Conservation (phyloP, 2,113 vertebrate genomes). For the Calidris pygmaea region DNA sequence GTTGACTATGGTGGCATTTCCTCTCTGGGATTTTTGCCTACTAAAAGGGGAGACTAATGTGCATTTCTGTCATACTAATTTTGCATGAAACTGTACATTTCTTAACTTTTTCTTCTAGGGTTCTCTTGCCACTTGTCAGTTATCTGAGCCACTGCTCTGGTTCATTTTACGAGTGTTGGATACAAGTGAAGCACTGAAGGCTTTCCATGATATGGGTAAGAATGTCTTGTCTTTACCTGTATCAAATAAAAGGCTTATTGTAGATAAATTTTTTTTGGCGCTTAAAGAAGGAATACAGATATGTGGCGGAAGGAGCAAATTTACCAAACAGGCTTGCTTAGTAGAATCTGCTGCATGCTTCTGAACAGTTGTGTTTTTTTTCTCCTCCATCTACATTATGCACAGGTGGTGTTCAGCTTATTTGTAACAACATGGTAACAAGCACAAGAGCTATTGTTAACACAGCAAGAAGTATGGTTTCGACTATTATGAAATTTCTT, state of each 20-base stretch:
- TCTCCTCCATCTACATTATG: accelerated
- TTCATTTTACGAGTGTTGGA: constrained; percentile 97
- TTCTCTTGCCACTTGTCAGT: constrained; percentile 96
- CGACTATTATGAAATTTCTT: constrained; percentile 99
- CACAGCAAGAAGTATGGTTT: constrained; percentile 98
- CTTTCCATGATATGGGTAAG: constrained; percentile 98
- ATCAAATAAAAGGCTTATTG: neutral
- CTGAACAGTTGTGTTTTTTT: neutral
- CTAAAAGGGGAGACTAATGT: neutral
- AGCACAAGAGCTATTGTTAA: constrained; percentile 98
- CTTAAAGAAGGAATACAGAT: neutral
- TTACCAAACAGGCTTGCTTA: neutral
- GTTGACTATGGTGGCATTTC: neutral
- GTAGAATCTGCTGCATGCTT: neutral
- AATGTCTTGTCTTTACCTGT: neutral
- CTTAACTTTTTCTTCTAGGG: constrained; percentile 76
- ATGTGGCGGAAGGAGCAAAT: neutral
- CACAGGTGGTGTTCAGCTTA: constrained; percentile 94
- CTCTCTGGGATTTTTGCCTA: neutral
- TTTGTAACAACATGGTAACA: constrained; percentile 99
- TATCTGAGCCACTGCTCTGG: constrained; percentile 96
- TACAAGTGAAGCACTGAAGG: constrained; percentile 96
- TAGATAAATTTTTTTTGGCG: neutral
- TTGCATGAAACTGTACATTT: neutral
- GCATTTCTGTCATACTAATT: neutral